phyloP scores from a whole-genome alignment of 2,888 invertebrate species.

The Agonopterix heracliana region DNA sequence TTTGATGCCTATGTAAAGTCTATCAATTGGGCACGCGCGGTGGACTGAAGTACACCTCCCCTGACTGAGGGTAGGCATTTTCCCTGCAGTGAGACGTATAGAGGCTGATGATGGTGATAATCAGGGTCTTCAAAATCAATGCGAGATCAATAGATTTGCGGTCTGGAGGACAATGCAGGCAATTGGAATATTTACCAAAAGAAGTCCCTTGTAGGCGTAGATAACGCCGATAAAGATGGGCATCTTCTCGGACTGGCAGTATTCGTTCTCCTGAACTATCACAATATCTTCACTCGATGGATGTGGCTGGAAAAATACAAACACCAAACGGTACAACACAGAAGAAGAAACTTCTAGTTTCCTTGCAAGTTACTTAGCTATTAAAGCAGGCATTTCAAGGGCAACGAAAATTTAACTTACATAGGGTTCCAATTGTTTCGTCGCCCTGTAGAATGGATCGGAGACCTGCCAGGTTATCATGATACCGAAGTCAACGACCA shows the following conservation, averaged over 20 bases:
- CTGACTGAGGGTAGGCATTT: too few relatives aligned
- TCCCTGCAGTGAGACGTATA: too few relatives aligned
- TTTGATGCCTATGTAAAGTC: too few relatives aligned
- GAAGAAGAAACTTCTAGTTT: background rate
- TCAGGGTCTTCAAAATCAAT: too few relatives aligned
- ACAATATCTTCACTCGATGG: conserved; percentile 93
- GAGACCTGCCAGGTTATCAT: conserved; percentile 98
- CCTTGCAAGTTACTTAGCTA: background rate
- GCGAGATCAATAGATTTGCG: too few relatives aligned
- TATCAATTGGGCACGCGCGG: too few relatives aligned
- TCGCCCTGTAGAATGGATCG: conserved; percentile 94
- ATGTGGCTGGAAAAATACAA: conserved; percentile 80
- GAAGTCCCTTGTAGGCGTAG: conserved; percentile 98
- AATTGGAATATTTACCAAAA: conserved; percentile 82
- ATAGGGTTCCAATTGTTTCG: conserved; percentile 91
- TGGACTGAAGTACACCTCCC: too few relatives aligned
- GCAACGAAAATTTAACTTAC: conserved; percentile 74
- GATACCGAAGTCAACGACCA: conserved; percentile 93
- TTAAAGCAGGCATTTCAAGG: too few relatives aligned
- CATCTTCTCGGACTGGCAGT: conserved; percentile 96
- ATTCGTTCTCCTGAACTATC: conserved; percentile 96
- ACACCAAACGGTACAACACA: too few relatives aligned
- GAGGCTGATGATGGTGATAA: too few relatives aligned
- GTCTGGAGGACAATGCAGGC: too few relatives aligned
- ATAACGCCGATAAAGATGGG: conserved; percentile 96